phyloP scores from a whole-genome alignment of 1,140 invertebrate genomes.

The Sycophila sp. region DNA sequence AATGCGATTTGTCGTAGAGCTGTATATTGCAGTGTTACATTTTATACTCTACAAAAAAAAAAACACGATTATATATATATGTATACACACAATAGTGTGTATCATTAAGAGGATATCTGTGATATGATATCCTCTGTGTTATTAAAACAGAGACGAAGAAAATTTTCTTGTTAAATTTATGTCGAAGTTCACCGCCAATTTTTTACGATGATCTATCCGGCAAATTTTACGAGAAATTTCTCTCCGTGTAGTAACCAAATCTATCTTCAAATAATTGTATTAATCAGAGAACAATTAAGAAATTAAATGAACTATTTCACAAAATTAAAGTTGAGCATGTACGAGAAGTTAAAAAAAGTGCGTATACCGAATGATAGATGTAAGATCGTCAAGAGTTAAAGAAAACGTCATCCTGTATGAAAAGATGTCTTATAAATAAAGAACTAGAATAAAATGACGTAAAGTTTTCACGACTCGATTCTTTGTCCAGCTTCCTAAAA shows the following conservation, averaged over 20 bases:
- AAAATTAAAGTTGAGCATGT: constrained; percentile 14
- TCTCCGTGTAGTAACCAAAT: constrained; percentile 27
- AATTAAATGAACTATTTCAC: too few relatives aligned
- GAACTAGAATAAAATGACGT: constrained; percentile 1
- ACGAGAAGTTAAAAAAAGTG: constrained; percentile 3
- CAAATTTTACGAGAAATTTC: too few relatives aligned
- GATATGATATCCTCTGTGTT: constrained; percentile 24
- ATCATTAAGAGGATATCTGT: constrained; percentile 19
- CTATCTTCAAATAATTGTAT: constrained; percentile 29
- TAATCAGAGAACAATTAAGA: constrained; percentile 14
- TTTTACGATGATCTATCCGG: too few relatives aligned
- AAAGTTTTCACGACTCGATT: too few relatives aligned
- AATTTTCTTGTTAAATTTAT: too few relatives aligned
- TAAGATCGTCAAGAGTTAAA: constrained; percentile 21
- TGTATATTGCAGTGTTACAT: constrained; percentile 36
- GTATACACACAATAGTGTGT: constrained; percentile 13
- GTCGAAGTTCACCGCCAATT: too few relatives aligned
- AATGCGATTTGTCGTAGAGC: not conserved
- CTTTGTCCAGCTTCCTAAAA: too few relatives aligned
- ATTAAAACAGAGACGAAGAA: too few relatives aligned
- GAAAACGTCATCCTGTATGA: constrained; percentile 22
- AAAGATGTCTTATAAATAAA: constrained; percentile 30
- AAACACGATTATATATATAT: constrained; percentile 9
- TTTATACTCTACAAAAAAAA: constrained; percentile 25
- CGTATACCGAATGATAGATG: constrained; percentile 19